Percentiles rank a stretch among this genome's conserved stretches.
phyloP scores from a whole-genome alignment of 92 coral and sea anemone species.

The Epizoanthus ramosus region DNA sequence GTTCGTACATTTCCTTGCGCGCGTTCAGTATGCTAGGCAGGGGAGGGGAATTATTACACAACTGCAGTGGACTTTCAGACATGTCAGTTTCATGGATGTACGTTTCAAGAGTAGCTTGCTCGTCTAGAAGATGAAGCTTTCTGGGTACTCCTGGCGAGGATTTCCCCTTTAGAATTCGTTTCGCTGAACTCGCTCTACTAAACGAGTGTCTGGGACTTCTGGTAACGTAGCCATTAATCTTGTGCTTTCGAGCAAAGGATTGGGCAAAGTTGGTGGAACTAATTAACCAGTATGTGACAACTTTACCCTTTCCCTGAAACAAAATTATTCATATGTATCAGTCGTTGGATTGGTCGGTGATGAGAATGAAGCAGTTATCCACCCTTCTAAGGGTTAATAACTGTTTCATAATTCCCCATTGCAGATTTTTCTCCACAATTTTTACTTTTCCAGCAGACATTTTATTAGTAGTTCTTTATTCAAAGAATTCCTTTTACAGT shows the following conservation, averaged over 20 bases:
- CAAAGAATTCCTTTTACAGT: no score
- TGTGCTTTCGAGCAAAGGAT: background rate
- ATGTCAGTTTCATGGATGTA: background rate
- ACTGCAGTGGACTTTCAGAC: background rate
- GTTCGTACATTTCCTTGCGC: no score
- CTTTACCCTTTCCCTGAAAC: conserved; percentile 41
- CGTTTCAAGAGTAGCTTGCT: background rate
- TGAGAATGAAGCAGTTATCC: no score
- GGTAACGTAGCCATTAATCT: conserved; percentile 1
- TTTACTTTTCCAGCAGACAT: no score
- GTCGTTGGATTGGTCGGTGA: background rate
- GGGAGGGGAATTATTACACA: no score
- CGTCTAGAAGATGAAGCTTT: conserved; percentile 3
- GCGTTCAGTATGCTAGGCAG: no score
- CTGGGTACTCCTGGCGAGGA: conserved; percentile 30
- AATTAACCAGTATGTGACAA: conserved; percentile 23
- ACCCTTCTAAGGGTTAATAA: no score
- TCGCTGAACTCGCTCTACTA: background rate
- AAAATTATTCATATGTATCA: background rate
- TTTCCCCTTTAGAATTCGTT: background rate
- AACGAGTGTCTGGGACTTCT: background rate
- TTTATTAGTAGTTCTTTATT: no score
- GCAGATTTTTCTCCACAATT: no score
- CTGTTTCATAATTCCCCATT: no score
- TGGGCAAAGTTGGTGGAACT: background rate